Base-by-base conservation (phyloP, 2,888 invertebrate genomes). In the Meta bourneti region DNA sequence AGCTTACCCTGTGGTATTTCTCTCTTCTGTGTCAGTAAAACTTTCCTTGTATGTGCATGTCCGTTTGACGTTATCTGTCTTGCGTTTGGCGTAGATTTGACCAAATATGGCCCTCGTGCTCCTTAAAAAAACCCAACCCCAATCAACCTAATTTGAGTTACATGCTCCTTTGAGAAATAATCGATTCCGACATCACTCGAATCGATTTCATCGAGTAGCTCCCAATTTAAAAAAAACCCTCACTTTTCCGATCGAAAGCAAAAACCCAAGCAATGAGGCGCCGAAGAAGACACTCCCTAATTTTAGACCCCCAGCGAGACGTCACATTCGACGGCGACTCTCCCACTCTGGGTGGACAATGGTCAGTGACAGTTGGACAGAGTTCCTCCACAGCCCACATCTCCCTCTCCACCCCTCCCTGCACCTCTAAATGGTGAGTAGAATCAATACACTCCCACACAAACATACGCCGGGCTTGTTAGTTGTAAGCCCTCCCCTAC, bases 281-380 rank as follows among this genome's bases (percentile, higher is more conserved):
- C 81, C 61, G 48, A 54, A 51, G 82, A 89, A 34, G 82, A 51
- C 69, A 52, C 69, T 54, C 61, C 49, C 20, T 34, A 61, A 71
- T 49, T 49, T 51, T 9, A 78, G 20, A 20, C 69, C 78, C 69
- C 51, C 77, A 54, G 84, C 75, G 61, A 34, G 34, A 84, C 48
- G 78, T 78, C 79, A 54, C 51, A 71, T 90, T 72, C 84, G 89
- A 90, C 89, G 71, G 71, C 89, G 51, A 72, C 69, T 80, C 83
- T 87, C 78, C 77, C 82, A 78, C 77, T 81, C 87, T 82, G 48
- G 69, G 78, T 61, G 80, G 87, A 87, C 82, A 87, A 91, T 91
- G 91, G 49, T 74, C 87, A 79, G 87, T 91, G 91, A 91, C 91
- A 91, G 87, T 91, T 91, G 82, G 91, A 87, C 91, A 87, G 81